Conservation (phyloP, 2,797 vertebrate genomes). For the Channallabes apus region DNA sequence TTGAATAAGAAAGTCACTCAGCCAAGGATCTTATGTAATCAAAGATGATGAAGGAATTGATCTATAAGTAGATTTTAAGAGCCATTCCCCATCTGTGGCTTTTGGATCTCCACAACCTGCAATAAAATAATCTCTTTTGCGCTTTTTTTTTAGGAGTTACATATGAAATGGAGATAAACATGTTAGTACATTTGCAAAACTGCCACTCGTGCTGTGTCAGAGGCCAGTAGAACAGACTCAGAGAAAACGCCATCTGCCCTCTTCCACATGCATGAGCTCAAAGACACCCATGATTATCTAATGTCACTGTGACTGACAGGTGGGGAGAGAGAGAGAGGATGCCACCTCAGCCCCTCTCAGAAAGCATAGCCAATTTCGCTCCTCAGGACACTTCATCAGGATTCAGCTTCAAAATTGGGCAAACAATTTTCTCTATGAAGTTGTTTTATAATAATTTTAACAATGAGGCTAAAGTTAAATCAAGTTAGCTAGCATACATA, state of each 20-base stretch:
- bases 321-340: neutral
- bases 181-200: neutral
- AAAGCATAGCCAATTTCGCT: neutral
- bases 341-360: neutral
- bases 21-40: neutral
- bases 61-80: neutral
- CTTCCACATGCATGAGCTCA: neutral
- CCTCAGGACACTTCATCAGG: neutral
- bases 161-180: neutral
- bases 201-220: neutral
- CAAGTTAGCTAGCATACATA: neutral
- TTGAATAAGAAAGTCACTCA: constrained; percentile 41
- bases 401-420: neutral
- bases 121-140: neutral
- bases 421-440: neutral
- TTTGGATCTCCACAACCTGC: neutral
- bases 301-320: neutral
- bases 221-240: neutral
- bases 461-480: neutral
- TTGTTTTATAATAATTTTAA: neutral
- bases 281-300: neutral
- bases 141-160: neutral
- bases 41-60: neutral
- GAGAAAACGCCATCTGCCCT: neutral
- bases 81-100: neutral